phyloP scores from a whole-genome alignment of 1,140 invertebrate genomes.

The Drosophila repleta region DNA sequence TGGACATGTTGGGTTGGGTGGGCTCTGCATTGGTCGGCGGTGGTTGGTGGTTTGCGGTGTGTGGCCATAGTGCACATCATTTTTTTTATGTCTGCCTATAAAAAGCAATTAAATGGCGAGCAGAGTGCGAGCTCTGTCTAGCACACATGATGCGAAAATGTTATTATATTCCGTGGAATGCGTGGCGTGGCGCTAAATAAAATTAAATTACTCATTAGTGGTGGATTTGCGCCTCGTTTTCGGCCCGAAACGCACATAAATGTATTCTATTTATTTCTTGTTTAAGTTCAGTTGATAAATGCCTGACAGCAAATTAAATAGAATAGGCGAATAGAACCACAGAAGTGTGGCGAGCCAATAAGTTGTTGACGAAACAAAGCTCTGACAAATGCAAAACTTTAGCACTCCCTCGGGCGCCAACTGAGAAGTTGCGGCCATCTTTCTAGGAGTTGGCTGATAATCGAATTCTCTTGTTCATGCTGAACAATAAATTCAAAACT shows the following conservation, averaged over 20 bases:
- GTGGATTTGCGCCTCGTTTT: constrained; percentile 64
- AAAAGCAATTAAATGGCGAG: constrained; percentile 70
- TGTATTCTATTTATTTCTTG: constrained; percentile 52
- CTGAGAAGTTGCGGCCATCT: constrained; percentile 21
- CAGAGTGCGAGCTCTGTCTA: constrained; percentile 49
- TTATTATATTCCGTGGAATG: constrained; percentile 55
- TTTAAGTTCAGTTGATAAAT: not conserved
- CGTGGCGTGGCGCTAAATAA: constrained; percentile 54
- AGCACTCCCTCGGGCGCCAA: not conserved
- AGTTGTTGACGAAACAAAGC: constrained; percentile 6
- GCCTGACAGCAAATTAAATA: not conserved
- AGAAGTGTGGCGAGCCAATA: constrained; percentile 9
- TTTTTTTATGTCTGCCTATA: constrained; percentile 60
- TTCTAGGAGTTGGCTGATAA: constrained; percentile 43
- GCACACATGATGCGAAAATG: constrained; percentile 40
- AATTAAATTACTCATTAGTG: constrained; percentile 79
- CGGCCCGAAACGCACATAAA: constrained; percentile 55
- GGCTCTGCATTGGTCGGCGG: not conserved
- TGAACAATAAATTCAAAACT: constrained; percentile 71
- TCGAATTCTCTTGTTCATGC: constrained; percentile 48
- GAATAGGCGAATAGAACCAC: not conserved
- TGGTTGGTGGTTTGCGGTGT: constrained; percentile 9
- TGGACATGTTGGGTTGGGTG: constrained; percentile 6
- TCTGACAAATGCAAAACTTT: not conserved
- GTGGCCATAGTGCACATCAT: constrained; percentile 21